A percentile compares a stretch with the other conserved stretches of the same genome.
Evolutionary conservation across 2,888 invertebrate species (phyloP).

Genomic region (Blastobasis adustella): DNA sequence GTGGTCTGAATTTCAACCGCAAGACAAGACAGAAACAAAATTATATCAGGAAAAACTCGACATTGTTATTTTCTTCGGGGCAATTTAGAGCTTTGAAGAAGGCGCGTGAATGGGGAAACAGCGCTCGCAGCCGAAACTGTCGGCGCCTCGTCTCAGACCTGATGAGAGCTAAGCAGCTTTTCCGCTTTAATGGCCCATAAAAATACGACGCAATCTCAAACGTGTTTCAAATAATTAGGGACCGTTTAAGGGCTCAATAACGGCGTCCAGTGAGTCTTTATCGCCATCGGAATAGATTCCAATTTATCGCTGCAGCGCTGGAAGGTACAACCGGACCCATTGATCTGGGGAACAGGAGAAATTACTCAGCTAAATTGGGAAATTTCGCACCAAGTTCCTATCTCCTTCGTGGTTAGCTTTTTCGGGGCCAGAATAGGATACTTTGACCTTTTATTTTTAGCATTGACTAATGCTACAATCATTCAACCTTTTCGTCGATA

Average conservation of each 20-base stretch:
- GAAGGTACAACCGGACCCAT: conserved; percentile 18
- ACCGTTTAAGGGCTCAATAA: neutral
- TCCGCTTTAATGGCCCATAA: neutral
- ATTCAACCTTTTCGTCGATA: too few relatives aligned
- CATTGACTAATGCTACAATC: too few relatives aligned
- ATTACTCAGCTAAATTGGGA: conserved; percentile 20
- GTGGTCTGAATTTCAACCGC: too few relatives aligned
- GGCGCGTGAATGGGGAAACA: conserved; percentile 1
- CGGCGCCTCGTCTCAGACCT: too few relatives aligned
- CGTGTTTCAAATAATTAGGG: neutral
- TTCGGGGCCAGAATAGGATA: neutral
- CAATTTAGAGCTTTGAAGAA: conserved; percentile 1
- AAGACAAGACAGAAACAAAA: too few relatives aligned
- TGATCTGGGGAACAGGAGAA: conserved; percentile 16
- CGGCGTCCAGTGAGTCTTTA: neutral
- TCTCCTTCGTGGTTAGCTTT: neutral
- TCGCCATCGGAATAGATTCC: neutral
- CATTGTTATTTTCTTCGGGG: neutral
- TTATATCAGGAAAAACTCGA: too few relatives aligned
- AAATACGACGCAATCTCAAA: neutral
- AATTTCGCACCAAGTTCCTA: conserved; percentile 19
- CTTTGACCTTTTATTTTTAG: neutral
- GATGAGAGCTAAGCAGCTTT: neutral
- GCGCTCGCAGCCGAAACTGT: conserved; percentile 1
- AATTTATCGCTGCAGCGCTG: conserved; percentile 20